Base-by-base conservation (phyloP, 2,797 vertebrate genomes). In the Rhynchonycteris naso region DNA sequence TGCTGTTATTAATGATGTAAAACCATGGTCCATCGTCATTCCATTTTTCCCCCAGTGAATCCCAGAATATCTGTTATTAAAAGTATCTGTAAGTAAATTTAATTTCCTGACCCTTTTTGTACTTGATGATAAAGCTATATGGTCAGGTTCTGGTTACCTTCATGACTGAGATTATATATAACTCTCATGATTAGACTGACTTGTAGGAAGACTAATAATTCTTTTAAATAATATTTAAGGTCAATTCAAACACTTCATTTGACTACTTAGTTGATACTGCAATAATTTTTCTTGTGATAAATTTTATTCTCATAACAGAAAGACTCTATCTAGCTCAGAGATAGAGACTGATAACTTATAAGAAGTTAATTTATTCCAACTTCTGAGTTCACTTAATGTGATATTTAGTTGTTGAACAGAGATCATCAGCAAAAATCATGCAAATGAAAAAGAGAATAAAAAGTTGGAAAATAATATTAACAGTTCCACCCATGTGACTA, bases 21-120 rank as follows among this genome's bases (percentile, higher is more conserved):
- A 92, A 88, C 61, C 14, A 68, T 90, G 72, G 84, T 8, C 4
- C 30, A 79, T 68, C 33, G 88, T 33, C 83, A 74, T 78, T 97
- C 66, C 59, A 22, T 3, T 30, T 82, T 96, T 63, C 35, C 43
- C 43, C 10, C 69, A 94, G 74, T 54, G 13, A 95, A 92, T 93
- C 52, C 43, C 58, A 94, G 84, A 95, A 86, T 56, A 87, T 88
- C 5, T 75, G 52, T 91, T 92, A 93, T 38, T 95, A 96, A 90
- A 97, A 93, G 13, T 86, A 58, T 93, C 59, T 97, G 26, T 81
- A 95, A 96, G 76, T 63, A 97, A 94, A 71, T 83, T 58, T 93
- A 90, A 30, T 59, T 35, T 87, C 5, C 8, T 47, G 21, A 47
- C 3, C n/a, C 4, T 97, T 83, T 87, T 90, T 75, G 47, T 96